Percentiles rank a stretch among this genome's conserved stretches.
phyloP scores from a whole-genome alignment of 2,888 invertebrate species.

The Callyntrura sp. region DNA sequence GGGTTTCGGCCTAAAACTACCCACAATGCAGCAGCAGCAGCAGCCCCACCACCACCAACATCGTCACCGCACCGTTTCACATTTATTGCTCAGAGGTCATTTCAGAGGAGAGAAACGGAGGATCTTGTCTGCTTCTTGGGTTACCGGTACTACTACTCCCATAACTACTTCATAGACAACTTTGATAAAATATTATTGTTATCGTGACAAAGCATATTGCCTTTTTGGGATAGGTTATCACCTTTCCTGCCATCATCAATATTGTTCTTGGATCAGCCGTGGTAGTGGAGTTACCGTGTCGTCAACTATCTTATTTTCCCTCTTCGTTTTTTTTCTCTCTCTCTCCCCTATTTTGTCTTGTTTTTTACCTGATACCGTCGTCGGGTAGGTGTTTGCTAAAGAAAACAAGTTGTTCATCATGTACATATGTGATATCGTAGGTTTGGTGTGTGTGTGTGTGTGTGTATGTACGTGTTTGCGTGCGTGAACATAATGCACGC shows the following conservation, averaged over 20 bases:
- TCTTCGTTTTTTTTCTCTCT: neutral
- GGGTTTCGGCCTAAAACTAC: constrained; percentile 38
- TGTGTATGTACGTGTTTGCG: neutral
- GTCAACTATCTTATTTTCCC: neutral
- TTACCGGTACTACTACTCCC: neutral
- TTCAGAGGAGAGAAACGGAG: neutral
- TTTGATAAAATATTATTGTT: constrained; percentile 59
- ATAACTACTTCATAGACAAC: constrained; percentile 22
- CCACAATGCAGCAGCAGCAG: neutral
- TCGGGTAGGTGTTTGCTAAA: neutral
- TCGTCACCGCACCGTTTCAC: constrained; percentile 32
- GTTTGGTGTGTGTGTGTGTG: neutral
- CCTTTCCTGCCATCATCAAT: constrained; percentile 59
- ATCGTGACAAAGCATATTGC: constrained; percentile 64
- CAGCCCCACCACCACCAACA: neutral
- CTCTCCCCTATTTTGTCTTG: neutral
- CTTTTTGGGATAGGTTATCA: constrained; percentile 56
- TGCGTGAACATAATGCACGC: neutral
- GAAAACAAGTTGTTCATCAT: constrained; percentile 1
- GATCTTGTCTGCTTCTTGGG: neutral
- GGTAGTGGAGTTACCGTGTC: too few species aligned
- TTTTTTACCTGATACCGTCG: constrained; percentile 26
- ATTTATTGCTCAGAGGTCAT: constrained; percentile 51
- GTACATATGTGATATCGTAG: too few species aligned
- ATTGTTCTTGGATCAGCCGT: constrained; percentile 46